Base-by-base conservation (phyloP, 2,797 vertebrate genomes). In the Sebastes kiyomatsui region DNA sequence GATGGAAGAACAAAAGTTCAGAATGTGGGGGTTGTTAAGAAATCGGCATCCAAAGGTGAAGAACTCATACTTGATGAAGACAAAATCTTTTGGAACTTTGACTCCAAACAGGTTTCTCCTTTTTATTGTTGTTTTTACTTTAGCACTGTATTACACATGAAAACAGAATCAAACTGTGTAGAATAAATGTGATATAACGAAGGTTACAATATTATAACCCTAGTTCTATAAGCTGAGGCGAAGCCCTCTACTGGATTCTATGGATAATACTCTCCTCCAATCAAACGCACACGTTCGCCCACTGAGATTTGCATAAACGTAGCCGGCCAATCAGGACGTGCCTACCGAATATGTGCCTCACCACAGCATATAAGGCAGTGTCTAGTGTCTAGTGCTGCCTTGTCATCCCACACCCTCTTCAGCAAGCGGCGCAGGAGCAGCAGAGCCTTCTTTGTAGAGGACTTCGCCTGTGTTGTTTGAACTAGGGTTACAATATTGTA, bases 21-120 rank as follows among this genome's bases (percentile, higher is more conserved):
- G 9, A 92, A 46, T 61, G 90, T 96, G 2, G 95, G 95, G 3
- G 42, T 46, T 46, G 42, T 46, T 18, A 46, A 46, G 42, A 46
- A 18, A 7, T 46, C 7, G 42, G 3, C 42, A 7, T 46, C 42
- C 16, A 46, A 46, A 46, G 42, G 42, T 46, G 42, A 46, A 18
- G 42, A 46, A 46, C 42, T 46, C 42, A 46, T 0, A 18, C 14
- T 46, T 46, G 11, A 95, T 54, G 89, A 93, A 49, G 73, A 90
- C 22, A 90, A 68, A 69, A 91, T 96, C 68, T 93, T 89, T 75
- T 96, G 95, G 95, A 94, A 94, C 78, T 93, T 89, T 87, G 64
- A 86, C 2, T 74, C 42, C 1, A 82, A 73, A 76, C 4, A 81
- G 89, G 89, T 88, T 38, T 60, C 2, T 10, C 46, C 32, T 49